Evolutionary conservation across 2,888 invertebrate genomes (phyloP).

Genomic region (Pseudolycoriella hygida): DNA sequence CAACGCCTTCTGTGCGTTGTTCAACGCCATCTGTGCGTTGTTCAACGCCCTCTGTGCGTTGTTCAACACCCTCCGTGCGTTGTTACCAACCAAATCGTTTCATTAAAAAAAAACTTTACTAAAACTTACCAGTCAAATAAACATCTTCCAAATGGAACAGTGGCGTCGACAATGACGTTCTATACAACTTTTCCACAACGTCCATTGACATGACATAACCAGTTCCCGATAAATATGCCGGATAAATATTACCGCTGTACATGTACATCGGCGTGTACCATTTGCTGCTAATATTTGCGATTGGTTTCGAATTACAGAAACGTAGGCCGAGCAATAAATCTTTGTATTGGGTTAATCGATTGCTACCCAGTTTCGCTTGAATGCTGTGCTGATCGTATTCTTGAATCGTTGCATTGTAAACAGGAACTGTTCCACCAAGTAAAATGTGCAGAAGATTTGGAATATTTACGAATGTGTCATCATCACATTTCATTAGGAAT

Average conservation of each 20-base stretch:
- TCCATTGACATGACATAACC: conserved; percentile 58
- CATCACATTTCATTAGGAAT: conserved; percentile 70
- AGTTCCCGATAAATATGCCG: conserved; percentile 65
- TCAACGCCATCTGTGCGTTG: no score
- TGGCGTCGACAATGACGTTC: conserved; percentile 45
- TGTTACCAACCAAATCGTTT: no score
- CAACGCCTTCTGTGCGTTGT: no score
- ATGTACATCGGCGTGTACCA: conserved; percentile 73
- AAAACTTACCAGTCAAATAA: conserved; percentile 46
- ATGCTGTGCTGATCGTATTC: conserved; percentile 20
- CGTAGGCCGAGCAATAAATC: conserved; percentile 53
- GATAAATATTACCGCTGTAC: conserved; percentile 53
- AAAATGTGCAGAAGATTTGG: conserved; percentile 40
- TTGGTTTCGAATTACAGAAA: conserved; percentile 62
- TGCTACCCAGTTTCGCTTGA: conserved; percentile 17
- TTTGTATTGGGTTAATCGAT: conserved; percentile 23
- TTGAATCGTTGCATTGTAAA: conserved; percentile 26
- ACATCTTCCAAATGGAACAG: conserved; percentile 65
- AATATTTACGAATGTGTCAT: conserved; percentile 72
- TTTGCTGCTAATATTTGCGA: conserved; percentile 53
- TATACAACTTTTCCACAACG: conserved; percentile 44
- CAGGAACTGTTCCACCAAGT: conserved; percentile 26
- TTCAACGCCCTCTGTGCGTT: no score
- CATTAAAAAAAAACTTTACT: neutral
- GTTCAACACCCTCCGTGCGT: no score